A percentile compares a stretch with the other conserved stretches of the same genome.
These are phyloP conservation scores for Isichthys henryi DNA, from an alignment of 2,113 vertebrate genomes.

Conservation along the genomic window DNA sequence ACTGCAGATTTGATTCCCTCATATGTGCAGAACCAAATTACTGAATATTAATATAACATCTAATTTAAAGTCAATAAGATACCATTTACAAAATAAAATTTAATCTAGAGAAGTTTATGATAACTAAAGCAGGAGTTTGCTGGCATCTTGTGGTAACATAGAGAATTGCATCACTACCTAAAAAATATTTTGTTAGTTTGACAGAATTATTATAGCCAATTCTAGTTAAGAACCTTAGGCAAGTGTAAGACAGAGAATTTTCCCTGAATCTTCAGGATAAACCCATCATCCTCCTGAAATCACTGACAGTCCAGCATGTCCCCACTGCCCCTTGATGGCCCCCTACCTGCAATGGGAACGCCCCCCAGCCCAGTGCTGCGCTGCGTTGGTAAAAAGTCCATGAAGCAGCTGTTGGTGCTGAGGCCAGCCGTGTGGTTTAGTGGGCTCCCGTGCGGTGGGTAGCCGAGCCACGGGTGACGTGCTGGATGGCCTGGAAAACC, in stretches of 20 bases:
- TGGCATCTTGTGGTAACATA: slow-evolving; percentile 29
- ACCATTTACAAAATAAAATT: neutral
- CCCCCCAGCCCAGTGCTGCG: slow-evolving; percentile 97
- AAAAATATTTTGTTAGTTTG: neutral
- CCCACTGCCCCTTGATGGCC: neutral
- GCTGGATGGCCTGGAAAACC: slow-evolving; percentile 83
- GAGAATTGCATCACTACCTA: slow-evolving; percentile 27
- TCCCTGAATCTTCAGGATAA: neutral
- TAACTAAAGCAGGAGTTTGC: neutral
- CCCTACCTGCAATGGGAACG: slow-evolving; percentile 94
- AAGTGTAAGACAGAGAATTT: neutral
- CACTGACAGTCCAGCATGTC: neutral
- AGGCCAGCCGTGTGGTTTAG: slow-evolving; percentile 82
- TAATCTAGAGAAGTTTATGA: neutral
- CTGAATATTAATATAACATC: neutral
- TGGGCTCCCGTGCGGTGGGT: slow-evolving; percentile 83
- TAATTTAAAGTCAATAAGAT: neutral
- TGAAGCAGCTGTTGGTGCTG: slow-evolving; percentile 94
- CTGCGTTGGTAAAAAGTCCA: slow-evolving; percentile 93
- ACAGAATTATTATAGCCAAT: neutral
- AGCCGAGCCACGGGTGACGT: slow-evolving; percentile 94
- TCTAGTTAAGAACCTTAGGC: neutral
- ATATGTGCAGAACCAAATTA: neutral
- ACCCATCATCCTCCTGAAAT: neutral
- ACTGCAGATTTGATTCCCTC: neutral